Conservation (phyloP, 2,113 vertebrate species). For the Siphamia tubifer region DNA sequence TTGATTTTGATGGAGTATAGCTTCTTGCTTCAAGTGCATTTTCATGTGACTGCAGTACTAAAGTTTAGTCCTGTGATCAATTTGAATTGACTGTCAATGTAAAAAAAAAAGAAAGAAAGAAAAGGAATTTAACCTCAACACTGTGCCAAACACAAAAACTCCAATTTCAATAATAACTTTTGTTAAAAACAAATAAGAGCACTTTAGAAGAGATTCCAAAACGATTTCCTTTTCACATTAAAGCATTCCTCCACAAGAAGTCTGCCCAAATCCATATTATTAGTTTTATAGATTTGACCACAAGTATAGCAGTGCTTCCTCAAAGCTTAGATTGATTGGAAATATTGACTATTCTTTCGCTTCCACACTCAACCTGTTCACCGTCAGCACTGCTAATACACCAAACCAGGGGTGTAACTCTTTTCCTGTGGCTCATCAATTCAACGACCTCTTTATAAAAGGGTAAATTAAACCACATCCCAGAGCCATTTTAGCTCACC, state of each 20-base stretch:
- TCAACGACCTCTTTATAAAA: slow-evolving; percentile 69
- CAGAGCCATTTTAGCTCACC: slow-evolving; percentile 54
- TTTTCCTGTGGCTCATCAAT: slow-evolving; percentile 67
- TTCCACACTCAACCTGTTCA: slow-evolving; percentile 53
- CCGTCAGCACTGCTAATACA: slow-evolving; percentile 50
- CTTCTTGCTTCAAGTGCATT: no score
- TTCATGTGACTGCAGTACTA: no score
- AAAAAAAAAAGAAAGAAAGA: no score
- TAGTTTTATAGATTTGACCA: slow-evolving; percentile 58
- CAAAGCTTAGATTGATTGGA: slow-evolving; percentile 52
- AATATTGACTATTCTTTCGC: slow-evolving; percentile 49
- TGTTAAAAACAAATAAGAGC: slow-evolving; percentile 7
- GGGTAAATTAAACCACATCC: slow-evolving; percentile 68
- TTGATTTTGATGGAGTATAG: no score
- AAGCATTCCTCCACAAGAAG: neutral
- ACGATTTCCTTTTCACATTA: slow-evolving; percentile 35
- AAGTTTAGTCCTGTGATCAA: no score
- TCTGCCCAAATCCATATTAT: slow-evolving; percentile 48
- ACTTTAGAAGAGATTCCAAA: slow-evolving; percentile 20
- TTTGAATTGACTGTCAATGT: no score
- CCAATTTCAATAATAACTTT: neutral
- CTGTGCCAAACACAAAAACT: neutral
- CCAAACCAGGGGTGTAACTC: slow-evolving; percentile 54
- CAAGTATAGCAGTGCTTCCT: slow-evolving; percentile 32
- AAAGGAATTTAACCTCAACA: neutral